Conservation (phyloP, 2,797 vertebrate species). For the Tarsius wallacei region DNA sequence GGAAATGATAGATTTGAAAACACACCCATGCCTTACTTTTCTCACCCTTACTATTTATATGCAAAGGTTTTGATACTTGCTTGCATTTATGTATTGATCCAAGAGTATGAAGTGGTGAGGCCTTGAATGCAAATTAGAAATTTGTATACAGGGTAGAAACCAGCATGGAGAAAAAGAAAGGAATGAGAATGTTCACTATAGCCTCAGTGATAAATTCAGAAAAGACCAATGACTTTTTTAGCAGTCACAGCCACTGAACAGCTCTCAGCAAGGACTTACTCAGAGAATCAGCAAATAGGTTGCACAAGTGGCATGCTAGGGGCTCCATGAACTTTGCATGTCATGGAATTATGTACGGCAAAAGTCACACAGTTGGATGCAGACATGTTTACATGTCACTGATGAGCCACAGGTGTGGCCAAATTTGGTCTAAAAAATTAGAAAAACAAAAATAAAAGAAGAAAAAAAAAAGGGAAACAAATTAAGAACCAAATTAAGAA, state of each 20-base stretch:
- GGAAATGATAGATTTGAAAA: background rate
- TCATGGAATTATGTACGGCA: background rate
- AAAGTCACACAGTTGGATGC: background rate
- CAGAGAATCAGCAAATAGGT: background rate
- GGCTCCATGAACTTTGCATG: accelerated
- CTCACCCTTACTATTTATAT: background rate
- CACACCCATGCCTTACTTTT: background rate
- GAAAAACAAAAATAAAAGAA: background rate
- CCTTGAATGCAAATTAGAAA: background rate
- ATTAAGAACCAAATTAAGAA: background rate
- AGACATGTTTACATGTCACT: background rate
- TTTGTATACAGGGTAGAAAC: background rate
- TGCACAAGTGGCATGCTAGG: accelerated
- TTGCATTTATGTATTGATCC: background rate
- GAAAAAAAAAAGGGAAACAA: background rate
- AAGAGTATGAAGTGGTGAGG: background rate
- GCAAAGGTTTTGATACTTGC: background rate
- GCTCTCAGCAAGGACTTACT: background rate
- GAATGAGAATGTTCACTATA: background rate
- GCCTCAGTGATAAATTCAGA: background rate
- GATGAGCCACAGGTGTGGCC: background rate
- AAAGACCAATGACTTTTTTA: background rate
- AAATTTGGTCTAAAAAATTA: background rate
- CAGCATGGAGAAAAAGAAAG: background rate
- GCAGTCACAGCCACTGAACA: background rate